These are phyloP conservation scores for Pithys albifrons DNA, from an alignment of 2,113 vertebrate species.

Conservation along the genomic window DNA sequence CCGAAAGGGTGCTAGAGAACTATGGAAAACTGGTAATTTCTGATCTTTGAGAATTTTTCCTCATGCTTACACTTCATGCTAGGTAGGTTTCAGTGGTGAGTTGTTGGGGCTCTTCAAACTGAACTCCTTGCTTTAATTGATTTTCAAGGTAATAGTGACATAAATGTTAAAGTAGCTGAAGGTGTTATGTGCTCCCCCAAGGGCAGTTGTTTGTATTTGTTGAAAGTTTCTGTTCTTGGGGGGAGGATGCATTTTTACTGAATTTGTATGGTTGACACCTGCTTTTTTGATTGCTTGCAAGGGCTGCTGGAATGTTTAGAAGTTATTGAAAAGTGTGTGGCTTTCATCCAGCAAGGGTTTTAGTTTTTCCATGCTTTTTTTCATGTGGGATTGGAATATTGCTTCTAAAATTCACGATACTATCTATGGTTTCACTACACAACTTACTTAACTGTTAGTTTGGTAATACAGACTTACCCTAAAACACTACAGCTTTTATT, in stretches of 20 bases:
- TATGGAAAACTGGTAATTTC: background rate
- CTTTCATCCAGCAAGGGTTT: background rate
- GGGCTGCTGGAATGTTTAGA: rapidly evolving
- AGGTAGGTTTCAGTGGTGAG: background rate
- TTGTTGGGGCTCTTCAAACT: background rate
- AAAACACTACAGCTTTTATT: background rate
- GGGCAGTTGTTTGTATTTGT: background rate
- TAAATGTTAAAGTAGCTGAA: background rate
- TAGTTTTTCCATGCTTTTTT: background rate
- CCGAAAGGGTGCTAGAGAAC: background rate
- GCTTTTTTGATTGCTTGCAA: background rate
- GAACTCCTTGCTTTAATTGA: background rate
- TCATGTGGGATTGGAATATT: background rate
- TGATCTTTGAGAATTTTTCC: background rate
- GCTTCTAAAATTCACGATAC: background rate
- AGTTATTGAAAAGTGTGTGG: background rate
- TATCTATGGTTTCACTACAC: background rate
- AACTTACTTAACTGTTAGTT: background rate
- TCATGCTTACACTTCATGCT: background rate
- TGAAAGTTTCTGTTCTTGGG: background rate
- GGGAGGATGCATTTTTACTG: background rate
- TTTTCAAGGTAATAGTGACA: background rate
- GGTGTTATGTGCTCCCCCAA: background rate
- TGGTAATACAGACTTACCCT: background rate
- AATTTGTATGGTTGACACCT: background rate